Evolutionary conservation across 2,113 vertebrate genomes (phyloP).

Genomic region (Ranitomeya variabilis): DNA sequence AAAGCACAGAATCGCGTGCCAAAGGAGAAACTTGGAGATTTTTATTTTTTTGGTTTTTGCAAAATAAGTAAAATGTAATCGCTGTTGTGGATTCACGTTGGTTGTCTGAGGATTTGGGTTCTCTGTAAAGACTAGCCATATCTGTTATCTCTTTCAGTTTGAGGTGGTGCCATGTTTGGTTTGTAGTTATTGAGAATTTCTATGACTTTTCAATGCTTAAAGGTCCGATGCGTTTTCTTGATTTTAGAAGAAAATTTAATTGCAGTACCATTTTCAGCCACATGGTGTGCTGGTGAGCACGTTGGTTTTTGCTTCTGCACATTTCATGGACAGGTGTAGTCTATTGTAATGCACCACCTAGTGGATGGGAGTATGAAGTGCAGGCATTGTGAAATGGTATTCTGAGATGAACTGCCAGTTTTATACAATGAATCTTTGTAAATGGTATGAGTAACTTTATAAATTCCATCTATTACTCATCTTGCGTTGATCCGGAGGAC

Average conservation of each 20-base stretch:
- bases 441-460: too few species aligned
- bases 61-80: background rate
- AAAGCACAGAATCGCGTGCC: background rate
- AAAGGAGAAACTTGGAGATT: background rate
- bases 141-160: too few species aligned
- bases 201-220: too few species aligned
- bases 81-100: background rate
- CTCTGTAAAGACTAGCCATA: too few species aligned
- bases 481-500: too few species aligned
- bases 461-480: too few species aligned
- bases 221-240: too few species aligned
- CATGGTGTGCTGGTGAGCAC: background rate
- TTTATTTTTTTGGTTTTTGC: background rate
- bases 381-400: background rate
- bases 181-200: too few species aligned
- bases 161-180: too few species aligned
- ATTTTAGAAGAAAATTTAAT: background rate
- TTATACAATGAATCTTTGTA: too few species aligned
- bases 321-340: background rate
- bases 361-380: background rate
- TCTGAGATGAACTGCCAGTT: too few species aligned
- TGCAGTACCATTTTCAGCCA: background rate
- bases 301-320: too few species aligned
- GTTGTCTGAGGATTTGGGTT: background rate
- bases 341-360: background rate